Conservation (phyloP, 2,797 vertebrate genomes). For the Smutsia temminckii region DNA sequence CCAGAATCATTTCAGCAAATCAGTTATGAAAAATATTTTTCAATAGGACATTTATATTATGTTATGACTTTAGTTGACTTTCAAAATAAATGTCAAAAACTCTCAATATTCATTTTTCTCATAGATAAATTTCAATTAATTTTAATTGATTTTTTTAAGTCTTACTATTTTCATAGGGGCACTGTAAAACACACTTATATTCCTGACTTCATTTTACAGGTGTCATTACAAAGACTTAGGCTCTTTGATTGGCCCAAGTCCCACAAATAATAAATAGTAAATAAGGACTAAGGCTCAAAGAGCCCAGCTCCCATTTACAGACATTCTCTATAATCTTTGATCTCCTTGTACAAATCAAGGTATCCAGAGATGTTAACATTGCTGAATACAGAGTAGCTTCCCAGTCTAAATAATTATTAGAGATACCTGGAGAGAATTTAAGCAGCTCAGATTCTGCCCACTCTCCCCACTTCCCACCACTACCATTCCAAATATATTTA, state of each 20-base stretch:
- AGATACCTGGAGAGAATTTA: neutral
- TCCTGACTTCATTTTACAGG: neutral
- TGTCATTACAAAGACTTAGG: neutral
- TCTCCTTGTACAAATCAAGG: neutral
- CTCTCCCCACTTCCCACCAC: neutral
- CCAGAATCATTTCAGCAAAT: neutral
- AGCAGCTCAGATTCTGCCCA: neutral
- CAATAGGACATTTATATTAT: neutral
- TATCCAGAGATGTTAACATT: neutral
- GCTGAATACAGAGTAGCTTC: neutral
- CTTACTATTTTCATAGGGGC: neutral
- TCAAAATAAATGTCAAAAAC: slow-evolving; percentile 4
- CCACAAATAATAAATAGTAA: slow-evolving; percentile 1
- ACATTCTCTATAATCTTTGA: neutral
- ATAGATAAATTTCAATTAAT: neutral
- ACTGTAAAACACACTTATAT: neutral
- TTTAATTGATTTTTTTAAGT: neutral
- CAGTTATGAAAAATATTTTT: neutral
- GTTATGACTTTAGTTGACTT: neutral
- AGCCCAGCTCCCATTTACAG: neutral
- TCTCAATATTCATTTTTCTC: neutral
- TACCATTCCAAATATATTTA: neutral
- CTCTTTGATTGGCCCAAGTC: neutral
- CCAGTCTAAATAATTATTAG: neutral
- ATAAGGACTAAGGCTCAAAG: neutral